Base-by-base conservation (phyloP, 2,797 vertebrate genomes). In the Chiroxiphia lanceolata region DNA sequence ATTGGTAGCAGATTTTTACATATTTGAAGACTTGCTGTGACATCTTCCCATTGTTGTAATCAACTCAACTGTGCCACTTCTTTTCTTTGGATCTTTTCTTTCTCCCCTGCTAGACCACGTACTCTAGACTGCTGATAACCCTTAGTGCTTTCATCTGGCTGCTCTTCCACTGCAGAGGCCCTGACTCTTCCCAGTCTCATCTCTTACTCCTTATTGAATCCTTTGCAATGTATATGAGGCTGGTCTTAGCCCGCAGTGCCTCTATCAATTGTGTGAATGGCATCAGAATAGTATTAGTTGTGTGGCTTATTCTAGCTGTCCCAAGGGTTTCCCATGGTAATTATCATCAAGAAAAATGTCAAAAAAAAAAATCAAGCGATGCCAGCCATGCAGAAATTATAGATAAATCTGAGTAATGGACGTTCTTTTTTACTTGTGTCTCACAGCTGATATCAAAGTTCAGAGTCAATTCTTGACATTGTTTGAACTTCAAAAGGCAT, bases 401-500 rank as follows among this genome's bases (percentile, higher is more conserved):
- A 87, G 50, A 78, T 57, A 54, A 83, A 57, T 23, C 9, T 53
- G 21, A 90, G 38, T 64, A 71, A 68, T 26, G 42, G 15, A 26
- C 15, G 11, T 89, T 40, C 15, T 29, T 45, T 82, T 71, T 47
- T 67, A 48, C 33, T 26, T n/a, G 8, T 51, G 18, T 65, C 33
- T 80, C 42, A 69, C 14, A 59, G 15, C 40, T 69, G 40, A 33
- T 79, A 88, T 63, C 61, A 86, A 90, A 91, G 45, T 51, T 86
- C 69, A 78, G 34, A 60, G 74, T 72, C 74, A 11, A 23, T 57
- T 84, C 51, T 75, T 89, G 51, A 36, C 34, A 27, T 59, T 54
- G 33, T 84, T 83, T 69, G 54, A 94, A 83, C 44, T 94, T 93
- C 51, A 87, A 82, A 94, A 91, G 31, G 4, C 69, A 16, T 90